Conservation (phyloP, 2,888 invertebrate species). For the Malthinus seriepunctatus region DNA sequence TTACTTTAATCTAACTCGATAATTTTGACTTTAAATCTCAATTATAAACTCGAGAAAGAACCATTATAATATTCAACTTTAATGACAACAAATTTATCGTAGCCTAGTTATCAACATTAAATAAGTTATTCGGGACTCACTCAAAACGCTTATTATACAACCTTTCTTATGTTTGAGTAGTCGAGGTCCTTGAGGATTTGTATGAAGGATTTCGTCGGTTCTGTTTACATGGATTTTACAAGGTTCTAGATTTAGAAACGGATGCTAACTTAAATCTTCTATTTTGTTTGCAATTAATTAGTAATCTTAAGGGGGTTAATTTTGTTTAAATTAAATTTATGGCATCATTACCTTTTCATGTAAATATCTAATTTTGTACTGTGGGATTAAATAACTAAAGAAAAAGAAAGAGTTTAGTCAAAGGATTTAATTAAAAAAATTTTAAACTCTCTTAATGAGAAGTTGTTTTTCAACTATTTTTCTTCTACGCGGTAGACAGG, state of each 20-base stretch:
- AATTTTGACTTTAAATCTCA: constrained; percentile 38
- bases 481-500: too few species aligned
- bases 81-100: constrained; percentile 45
- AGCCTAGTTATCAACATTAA: constrained; percentile 35
- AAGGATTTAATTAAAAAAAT: too few species aligned
- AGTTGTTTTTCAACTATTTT: too few species aligned
- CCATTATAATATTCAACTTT: constrained; percentile 36
- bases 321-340: background rate
- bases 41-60: constrained; percentile 38
- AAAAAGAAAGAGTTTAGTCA: too few species aligned
- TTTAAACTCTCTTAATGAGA: too few species aligned
- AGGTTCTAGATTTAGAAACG: constrained; percentile 1
- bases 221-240: constrained; percentile 4
- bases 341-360: constrained; percentile 7
- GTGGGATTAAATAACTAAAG: too few species aligned
- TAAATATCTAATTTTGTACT: constrained; percentile 5
- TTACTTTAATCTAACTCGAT: constrained; percentile 24
- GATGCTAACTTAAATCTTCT: too few species aligned
- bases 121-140: constrained; percentile 27
- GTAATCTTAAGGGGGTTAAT: too few species aligned
- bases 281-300: too few species aligned
- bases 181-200: constrained; percentile 9
- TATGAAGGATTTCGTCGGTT: constrained; percentile 3
- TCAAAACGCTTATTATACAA: constrained; percentile 13
- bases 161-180: constrained; percentile 13